A percentile compares a stretch with the other conserved stretches of the same genome.
Evolutionary conservation across 2,888 invertebrate species (phyloP).

Genomic region (Troilus luridus): DNA sequence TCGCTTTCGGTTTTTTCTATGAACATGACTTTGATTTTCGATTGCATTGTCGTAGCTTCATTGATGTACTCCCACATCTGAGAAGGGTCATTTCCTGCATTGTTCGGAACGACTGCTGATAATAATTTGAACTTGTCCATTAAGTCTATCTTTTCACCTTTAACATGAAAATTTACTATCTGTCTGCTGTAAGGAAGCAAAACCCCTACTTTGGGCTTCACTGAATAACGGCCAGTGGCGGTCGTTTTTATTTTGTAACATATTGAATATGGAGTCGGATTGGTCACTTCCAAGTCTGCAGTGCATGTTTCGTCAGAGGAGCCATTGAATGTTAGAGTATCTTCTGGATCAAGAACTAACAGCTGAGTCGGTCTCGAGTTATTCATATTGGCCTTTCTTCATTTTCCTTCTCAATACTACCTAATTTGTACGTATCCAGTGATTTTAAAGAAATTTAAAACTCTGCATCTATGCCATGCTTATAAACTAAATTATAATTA

Average conservation of each 20-base stretch:
- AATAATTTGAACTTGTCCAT: conserved; percentile 63
- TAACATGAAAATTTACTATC: conserved; percentile 58
- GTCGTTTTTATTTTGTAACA: conserved; percentile 63
- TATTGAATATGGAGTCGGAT: conserved; percentile 63
- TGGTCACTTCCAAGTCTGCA: conserved; percentile 60
- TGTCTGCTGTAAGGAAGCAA: conserved; percentile 61
- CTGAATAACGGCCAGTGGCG: conserved; percentile 60
- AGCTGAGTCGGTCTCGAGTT: conserved; percentile 55
- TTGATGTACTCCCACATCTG: conserved; percentile 53
- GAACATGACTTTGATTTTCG: conserved; percentile 39
- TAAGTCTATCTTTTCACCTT: conserved; percentile 57
- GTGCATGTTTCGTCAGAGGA: conserved; percentile 53
- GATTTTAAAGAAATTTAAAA: conserved; percentile 46
- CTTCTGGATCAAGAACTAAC: conserved; percentile 62
- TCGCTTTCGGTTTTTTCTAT: conserved; percentile 34
- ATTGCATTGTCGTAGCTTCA: conserved; percentile 52
- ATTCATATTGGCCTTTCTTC: conserved; percentile 34
- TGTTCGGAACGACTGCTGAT: conserved; percentile 40
- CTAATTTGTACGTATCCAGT: conserved; percentile 28
- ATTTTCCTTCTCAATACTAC: neutral
- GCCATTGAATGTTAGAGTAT: conserved; percentile 57
- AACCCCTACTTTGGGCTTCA: conserved; percentile 61
- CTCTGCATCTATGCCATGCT: conserved; percentile 18
- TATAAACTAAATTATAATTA: conserved; percentile 4
- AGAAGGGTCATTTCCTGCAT: conserved; percentile 38